Percentiles rank a stretch among this genome's conserved stretches.
These are phyloP conservation scores for Baronia brevicornis DNA, from an alignment of 2,888 invertebrate genomes.

Conservation along the genomic window DNA sequence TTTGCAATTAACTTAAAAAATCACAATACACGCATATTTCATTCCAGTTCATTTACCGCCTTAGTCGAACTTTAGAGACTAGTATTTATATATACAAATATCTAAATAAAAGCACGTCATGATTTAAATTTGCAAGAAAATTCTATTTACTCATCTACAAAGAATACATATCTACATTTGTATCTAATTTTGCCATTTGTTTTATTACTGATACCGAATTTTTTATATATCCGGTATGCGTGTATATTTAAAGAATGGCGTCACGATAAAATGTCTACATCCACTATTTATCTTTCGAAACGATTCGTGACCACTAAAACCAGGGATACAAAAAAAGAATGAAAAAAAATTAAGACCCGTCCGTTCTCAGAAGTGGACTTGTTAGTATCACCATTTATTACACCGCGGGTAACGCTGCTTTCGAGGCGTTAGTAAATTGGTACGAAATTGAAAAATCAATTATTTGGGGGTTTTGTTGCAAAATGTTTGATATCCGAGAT, in stretches of 20 bases:
- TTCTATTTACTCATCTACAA: conserved; percentile 5
- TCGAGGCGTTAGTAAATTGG: conserved; percentile 27
- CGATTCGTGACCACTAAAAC: conserved; percentile 56
- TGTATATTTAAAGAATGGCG: conserved; percentile 37
- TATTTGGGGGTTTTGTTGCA: conserved; percentile 29
- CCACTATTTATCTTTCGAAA: conserved; percentile 58
- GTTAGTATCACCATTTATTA: conserved; percentile 67
- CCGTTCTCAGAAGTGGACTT: conserved; percentile 60
- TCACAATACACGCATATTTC: too few relatives aligned
- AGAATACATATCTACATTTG: not conserved
- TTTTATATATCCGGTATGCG: conserved; percentile 11
- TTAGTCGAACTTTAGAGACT: too few relatives aligned
- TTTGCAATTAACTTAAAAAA: too few relatives aligned
- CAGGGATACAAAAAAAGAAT: conserved; percentile 30
- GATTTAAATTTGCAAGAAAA: too few relatives aligned
- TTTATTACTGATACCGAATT: conserved; percentile 5
- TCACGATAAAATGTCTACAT: conserved; percentile 34
- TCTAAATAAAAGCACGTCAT: too few relatives aligned
- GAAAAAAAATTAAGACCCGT: conserved; percentile 34
- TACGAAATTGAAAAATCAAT: conserved; percentile 41
- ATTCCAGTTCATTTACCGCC: too few relatives aligned
- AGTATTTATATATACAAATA: too few relatives aligned
- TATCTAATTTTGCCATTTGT: conserved; percentile 4
- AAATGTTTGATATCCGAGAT: conserved; percentile 2
- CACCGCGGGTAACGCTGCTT: conserved; percentile 45